Base-by-base conservation (phyloP, 2,113 vertebrate genomes). In the Actinemys pallida region DNA sequence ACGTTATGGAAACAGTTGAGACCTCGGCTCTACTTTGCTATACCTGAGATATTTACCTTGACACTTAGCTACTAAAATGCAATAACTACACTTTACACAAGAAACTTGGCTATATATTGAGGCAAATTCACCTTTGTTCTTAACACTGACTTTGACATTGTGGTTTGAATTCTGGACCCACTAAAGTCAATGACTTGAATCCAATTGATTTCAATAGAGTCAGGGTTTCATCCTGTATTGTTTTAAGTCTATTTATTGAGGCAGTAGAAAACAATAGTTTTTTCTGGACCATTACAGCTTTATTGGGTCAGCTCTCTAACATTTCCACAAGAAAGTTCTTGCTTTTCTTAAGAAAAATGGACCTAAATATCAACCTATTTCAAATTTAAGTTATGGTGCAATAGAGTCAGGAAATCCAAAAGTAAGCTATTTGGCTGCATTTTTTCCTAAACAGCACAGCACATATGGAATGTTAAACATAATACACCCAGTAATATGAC, bases 401-500 rank as follows among this genome's bases (percentile, higher is more conserved):
- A 72, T 1, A 97, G 90, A 96, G 59, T 94, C 86, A 47, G 92
- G 92, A 90, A 83, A 95, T 94, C 94, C n/a, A 97, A 95, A 96
- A 94, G 91, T 84, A 95, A 96, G 92, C 93, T 95, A 93, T 91
- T 96, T 96, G 87, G 90, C 92, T 92, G 92, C 87, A 0, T 59
- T 83, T 84, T 90, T 72, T 94, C 89, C 80, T 87, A 47, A 96
- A 93, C 94, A 95, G 95, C 93, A 83, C 94, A 96, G 96, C 93
- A 95, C 96, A 97, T 96, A 97, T 97, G 95, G 94, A 93, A 53
- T 84, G 95, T 89, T 94, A 97, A 96, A 95, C 95, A 78, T 94
- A 95, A 90, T 3, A 90, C 95, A 88, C 94, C 96, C 96, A 52
- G 0, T 95, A 94, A 95, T 97, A 47, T 47, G 45, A 93, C 94